phyloP scores from a whole-genome alignment of 1,140 invertebrate genomes.

The Euschistus heros region DNA sequence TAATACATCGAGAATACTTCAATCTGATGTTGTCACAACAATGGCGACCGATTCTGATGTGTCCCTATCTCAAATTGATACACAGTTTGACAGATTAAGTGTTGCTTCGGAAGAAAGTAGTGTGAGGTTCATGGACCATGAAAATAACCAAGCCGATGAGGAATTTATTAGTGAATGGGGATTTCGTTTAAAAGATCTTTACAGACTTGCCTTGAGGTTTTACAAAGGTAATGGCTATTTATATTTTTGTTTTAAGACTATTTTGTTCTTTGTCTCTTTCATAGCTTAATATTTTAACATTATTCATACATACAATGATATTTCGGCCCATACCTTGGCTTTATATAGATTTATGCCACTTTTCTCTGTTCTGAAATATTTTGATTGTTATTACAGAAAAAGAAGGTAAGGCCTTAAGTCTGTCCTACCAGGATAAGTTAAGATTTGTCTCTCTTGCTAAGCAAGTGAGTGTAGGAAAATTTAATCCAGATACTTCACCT shows the following conservation, averaged over 20 bases:
- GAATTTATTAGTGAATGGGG: slow-evolving; percentile 44
- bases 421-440: slow-evolving; percentile 88
- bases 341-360: too few species aligned
- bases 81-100: slow-evolving; percentile 24
- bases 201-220: slow-evolving; percentile 72
- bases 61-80: slow-evolving; percentile 16
- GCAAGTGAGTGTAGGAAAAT: slow-evolving; percentile 81
- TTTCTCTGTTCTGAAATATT: slow-evolving; percentile 14
- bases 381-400: slow-evolving; percentile 61
- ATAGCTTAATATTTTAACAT: too few species aligned
- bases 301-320: too few species aligned
- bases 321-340: too few species aligned
- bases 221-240: slow-evolving; percentile 63
- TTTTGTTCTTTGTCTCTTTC: not conserved
- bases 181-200: slow-evolving; percentile 64
- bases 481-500: slow-evolving; percentile 58
- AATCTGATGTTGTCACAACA: not conserved
- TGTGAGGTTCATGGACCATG: slow-evolving; percentile 1
- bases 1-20: too few species aligned
- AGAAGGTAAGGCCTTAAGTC: slow-evolving; percentile 87
- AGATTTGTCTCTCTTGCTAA: slow-evolving; percentile 84
- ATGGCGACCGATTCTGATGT: slow-evolving; percentile 14
- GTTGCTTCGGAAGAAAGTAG: slow-evolving; percentile 13
- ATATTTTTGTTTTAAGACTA: not conserved
- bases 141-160: slow-evolving; percentile 20